A percentile compares a stretch with the other conserved stretches of the same genome.
Conservation (phyloP, 1,140 invertebrate species). For the Drosophila neocordata region DNA sequence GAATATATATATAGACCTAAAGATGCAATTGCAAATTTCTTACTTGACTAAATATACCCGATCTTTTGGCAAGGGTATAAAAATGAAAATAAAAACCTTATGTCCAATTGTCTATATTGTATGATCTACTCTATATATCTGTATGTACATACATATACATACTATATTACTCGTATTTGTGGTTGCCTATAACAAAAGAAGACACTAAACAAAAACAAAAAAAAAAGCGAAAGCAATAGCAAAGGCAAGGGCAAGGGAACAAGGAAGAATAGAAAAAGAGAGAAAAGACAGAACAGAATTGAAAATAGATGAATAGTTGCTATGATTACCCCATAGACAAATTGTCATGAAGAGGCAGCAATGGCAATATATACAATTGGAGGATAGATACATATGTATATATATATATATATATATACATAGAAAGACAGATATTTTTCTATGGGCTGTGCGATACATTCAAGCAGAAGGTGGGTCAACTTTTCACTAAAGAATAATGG, state of each 20-base stretch:
- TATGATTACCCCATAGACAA: conserved; percentile 64
- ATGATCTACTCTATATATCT: background rate
- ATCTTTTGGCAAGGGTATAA: too few species aligned
- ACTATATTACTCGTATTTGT: conserved; percentile 58
- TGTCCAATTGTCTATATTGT: conserved; percentile 4
- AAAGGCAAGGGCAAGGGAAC: conserved; percentile 26
- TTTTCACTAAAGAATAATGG: conserved; percentile 45
- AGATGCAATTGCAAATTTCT: too few species aligned
- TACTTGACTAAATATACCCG: too few species aligned
- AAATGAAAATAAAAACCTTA: background rate
- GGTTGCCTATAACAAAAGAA: conserved; percentile 50
- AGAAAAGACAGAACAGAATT: conserved; percentile 16
- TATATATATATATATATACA: background rate
- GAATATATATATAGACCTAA: too few species aligned
- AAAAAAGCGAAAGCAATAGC: conserved; percentile 27
- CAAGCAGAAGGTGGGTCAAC: conserved; percentile 33
- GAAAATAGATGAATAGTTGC: conserved; percentile 51
- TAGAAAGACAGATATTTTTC: background rate
- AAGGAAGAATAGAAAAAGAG: conserved; percentile 46
- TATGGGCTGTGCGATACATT: conserved; percentile 20
- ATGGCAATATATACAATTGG: background rate
- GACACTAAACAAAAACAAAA: conserved; percentile 10
- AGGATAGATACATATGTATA: background rate
- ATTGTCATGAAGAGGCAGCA: conserved; percentile 44
- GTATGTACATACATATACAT: conserved; percentile 6